Percentiles rank a stretch among this genome's conserved stretches.
Conservation (phyloP, 2,113 vertebrate species). For the Chaetodon trifascialis region DNA sequence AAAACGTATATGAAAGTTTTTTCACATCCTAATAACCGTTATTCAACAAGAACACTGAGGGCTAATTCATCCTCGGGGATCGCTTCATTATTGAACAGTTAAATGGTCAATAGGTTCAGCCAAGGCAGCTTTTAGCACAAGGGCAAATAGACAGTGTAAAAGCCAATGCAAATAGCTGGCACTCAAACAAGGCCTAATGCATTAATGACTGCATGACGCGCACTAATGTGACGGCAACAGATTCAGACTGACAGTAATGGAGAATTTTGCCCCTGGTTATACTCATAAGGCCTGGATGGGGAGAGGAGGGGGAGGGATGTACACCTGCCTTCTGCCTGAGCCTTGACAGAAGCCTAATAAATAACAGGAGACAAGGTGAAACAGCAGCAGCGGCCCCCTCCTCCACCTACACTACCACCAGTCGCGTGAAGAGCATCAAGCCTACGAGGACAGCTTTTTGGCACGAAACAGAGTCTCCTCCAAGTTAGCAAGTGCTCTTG, state of each 20-base stretch:
- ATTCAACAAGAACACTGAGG: conserved; percentile 26
- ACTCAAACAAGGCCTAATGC: conserved; percentile 85
- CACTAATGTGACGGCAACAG: conserved; percentile 86
- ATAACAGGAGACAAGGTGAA: conserved; percentile 91
- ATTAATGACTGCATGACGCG: conserved; percentile 90
- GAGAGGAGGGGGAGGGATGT: conserved; percentile 42
- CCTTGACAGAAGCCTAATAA: conserved; percentile 87
- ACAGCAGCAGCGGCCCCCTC: conserved; percentile 60
- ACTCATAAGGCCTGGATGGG: conserved; percentile 59
- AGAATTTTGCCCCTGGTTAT: conserved; percentile 93
- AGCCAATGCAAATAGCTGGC: conserved; percentile 84
- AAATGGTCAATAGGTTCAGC: conserved; percentile 77
- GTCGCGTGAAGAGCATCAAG: conserved; percentile 24
- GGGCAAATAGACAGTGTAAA: conserved; percentile 79
- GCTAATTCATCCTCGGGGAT: conserved; percentile 63
- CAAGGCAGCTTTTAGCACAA: conserved; percentile 73
- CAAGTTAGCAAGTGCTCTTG: conserved; percentile 56
- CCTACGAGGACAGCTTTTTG: conserved; percentile 70
- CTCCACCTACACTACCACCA: conserved; percentile 41
- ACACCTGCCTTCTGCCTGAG: conserved; percentile 86
- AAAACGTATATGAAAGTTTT: conserved; percentile 17
- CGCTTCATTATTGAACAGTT: conserved; percentile 81
- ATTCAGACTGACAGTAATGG: conserved; percentile 96
- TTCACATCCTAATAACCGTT: conserved; percentile 27
- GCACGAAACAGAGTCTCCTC: conserved; percentile 60